A percentile compares a stretch with the other conserved stretches of the same genome.
Evolutionary conservation across 2,797 vertebrate genomes (phyloP).

Genomic region (Lerista edwardsae): DNA sequence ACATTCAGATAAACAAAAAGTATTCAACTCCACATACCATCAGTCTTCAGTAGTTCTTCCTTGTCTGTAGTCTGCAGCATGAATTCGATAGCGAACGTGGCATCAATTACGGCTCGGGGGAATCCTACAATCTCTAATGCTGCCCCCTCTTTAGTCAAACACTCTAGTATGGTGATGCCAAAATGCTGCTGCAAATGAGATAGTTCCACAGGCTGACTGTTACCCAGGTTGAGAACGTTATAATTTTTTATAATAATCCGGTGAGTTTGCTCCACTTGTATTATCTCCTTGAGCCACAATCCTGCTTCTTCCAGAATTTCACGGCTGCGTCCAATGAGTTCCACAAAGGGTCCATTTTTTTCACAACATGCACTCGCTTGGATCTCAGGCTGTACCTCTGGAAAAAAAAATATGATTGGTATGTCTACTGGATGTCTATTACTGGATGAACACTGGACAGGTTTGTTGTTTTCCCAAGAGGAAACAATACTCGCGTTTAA

Average conservation of each 20-base stretch:
- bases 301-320: conserved; percentile 76
- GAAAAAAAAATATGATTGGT: conserved; percentile 1
- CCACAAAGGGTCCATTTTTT: conserved; percentile 54
- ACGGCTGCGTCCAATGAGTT: conserved; percentile 36
- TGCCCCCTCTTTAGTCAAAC: conserved; percentile 63
- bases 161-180: conserved; percentile 66
- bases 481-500: background rate
- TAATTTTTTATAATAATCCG: conserved; percentile 78
- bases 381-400: conserved; percentile 31
- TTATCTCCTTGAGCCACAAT: conserved; percentile 72
- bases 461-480: too few species aligned
- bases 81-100: conserved; percentile 76
- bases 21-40: conserved; percentile 64
- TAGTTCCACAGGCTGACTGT: conserved; percentile 71
- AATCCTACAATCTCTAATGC: conserved; percentile 74
- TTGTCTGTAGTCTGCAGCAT: conserved; percentile 76
- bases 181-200: conserved; percentile 38
- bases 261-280: background rate
- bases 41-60: conserved; percentile 61
- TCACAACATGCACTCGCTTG: conserved; percentile 20
- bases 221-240: conserved; percentile 79
- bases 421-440: background rate
- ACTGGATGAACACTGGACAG: background rate
- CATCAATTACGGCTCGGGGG: conserved; percentile 30
- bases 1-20: too few species aligned